Evolutionary conservation across 2,888 invertebrate species (phyloP).

Genomic region (Baronia brevicornis): DNA sequence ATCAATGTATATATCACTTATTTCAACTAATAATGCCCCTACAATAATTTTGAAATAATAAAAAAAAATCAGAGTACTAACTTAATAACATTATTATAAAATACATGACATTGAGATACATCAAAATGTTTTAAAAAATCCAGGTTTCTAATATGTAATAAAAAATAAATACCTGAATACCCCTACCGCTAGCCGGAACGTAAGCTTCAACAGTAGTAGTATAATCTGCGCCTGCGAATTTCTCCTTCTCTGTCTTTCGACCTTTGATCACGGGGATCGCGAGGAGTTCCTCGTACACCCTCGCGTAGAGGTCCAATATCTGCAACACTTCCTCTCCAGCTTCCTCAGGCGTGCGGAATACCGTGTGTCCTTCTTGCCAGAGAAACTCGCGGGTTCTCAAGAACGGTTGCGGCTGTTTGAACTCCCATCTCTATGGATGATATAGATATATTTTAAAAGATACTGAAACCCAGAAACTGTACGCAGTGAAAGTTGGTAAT

Average conservation of each 20-base stretch:
- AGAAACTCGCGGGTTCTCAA: constrained; percentile 97
- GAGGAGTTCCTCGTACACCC: constrained; percentile 88
- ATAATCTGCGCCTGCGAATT: constrained; percentile 98
- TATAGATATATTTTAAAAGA: constrained; percentile 10
- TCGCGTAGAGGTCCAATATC: constrained; percentile 90
- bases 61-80: neutral
- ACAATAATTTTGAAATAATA: no score
- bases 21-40: no score
- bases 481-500: no score
- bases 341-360: constrained; percentile 87
- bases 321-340: constrained; percentile 91
- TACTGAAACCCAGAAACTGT: no score
- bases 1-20: no score
- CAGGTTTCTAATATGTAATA: neutral
- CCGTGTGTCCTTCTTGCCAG: constrained; percentile 99
- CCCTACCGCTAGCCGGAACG: constrained; percentile 94
- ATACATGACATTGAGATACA: constrained; percentile 1
- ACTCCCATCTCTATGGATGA: constrained; percentile 96
- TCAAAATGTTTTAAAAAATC: no score
- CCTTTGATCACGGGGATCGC: constrained; percentile 98
- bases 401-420: constrained; percentile 99
- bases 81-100: no score
- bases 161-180: constrained; percentile 81
- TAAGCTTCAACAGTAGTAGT: constrained; percentile 98
- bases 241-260: constrained; percentile 98